phyloP scores from a whole-genome alignment of 1,140 invertebrate genomes.

The Ceratosolen fusciceps region DNA sequence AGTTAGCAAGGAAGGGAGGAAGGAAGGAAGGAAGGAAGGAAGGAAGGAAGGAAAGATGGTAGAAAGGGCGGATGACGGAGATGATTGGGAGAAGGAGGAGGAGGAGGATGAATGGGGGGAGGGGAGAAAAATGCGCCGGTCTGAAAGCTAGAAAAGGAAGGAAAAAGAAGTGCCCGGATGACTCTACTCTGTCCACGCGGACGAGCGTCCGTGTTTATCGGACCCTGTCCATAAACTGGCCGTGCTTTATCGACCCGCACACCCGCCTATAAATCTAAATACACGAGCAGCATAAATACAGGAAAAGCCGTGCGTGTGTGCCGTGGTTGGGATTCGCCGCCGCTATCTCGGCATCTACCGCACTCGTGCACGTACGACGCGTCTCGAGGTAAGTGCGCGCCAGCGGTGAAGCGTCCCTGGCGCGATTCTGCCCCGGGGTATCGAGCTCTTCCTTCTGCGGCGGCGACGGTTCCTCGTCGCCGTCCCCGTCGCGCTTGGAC shows the following conservation, averaged over 20 bases:
- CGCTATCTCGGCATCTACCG: constrained; percentile 19
- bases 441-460: neutral
- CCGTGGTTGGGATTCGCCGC: neutral
- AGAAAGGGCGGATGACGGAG: neutral
- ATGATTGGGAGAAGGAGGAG: neutral
- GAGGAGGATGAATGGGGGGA: neutral
- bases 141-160: neutral
- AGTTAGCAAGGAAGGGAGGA: neutral
- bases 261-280: constrained; percentile 44
- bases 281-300: constrained; percentile 16
- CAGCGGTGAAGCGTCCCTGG: neutral
- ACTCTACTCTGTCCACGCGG: neutral
- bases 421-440: neutral
- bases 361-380: neutral
- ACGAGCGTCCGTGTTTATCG: constrained; percentile 8
- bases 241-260: constrained; percentile 26
- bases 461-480: neutral
- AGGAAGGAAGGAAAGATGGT: neutral
- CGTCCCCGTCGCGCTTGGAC: neutral
- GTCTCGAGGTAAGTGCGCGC: neutral
- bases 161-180: neutral
- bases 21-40: neutral
- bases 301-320: constrained; percentile 10
- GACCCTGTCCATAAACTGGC: constrained; percentile 31
- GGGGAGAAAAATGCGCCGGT: neutral